These are phyloP conservation scores for Electrophaes corylata DNA, from an alignment of 2,888 invertebrate genomes.

Conservation along the genomic window DNA sequence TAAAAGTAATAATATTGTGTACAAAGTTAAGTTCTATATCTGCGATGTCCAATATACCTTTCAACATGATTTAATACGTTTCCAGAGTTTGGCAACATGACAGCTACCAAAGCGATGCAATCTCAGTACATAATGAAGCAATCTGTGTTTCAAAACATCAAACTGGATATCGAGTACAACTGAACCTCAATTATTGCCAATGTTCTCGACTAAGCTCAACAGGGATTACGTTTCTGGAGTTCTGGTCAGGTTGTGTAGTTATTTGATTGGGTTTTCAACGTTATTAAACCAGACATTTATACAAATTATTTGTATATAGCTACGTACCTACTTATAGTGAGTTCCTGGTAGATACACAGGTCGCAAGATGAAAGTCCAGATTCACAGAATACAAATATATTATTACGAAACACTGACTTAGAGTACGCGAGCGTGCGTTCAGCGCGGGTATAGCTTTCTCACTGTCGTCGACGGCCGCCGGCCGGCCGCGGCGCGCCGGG, in stretches of 20 bases:
- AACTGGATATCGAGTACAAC: constrained; percentile 23
- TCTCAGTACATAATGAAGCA: constrained; percentile 21
- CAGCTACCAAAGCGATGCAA: constrained; percentile 13
- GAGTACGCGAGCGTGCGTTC: too few relatives aligned
- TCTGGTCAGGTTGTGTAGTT: not conserved
- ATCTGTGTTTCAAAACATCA: constrained; percentile 23
- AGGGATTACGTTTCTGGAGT: constrained; percentile 15
- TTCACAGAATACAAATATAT: too few relatives aligned
- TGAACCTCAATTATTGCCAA: constrained; percentile 27
- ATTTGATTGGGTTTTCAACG: constrained; percentile 7
- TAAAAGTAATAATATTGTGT: too few relatives aligned
- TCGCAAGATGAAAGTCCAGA: too few relatives aligned
- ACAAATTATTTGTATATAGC: not conserved
- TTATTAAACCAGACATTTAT: not conserved
- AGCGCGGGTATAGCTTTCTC: too few relatives aligned
- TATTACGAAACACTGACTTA: too few relatives aligned
- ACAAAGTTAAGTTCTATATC: too few relatives aligned
- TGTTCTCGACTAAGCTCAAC: constrained; percentile 22
- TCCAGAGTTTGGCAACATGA: constrained; percentile 12
- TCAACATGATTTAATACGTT: not conserved
- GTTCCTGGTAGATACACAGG: too few relatives aligned
- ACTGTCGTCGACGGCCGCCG: too few relatives aligned
- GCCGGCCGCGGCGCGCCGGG: too few relatives aligned
- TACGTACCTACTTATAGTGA: too few relatives aligned
- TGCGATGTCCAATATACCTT: not conserved